These are phyloP conservation scores for Lasioglossum zephyrum DNA, from an alignment of 2,888 invertebrate species.

Conservation along the genomic window DNA sequence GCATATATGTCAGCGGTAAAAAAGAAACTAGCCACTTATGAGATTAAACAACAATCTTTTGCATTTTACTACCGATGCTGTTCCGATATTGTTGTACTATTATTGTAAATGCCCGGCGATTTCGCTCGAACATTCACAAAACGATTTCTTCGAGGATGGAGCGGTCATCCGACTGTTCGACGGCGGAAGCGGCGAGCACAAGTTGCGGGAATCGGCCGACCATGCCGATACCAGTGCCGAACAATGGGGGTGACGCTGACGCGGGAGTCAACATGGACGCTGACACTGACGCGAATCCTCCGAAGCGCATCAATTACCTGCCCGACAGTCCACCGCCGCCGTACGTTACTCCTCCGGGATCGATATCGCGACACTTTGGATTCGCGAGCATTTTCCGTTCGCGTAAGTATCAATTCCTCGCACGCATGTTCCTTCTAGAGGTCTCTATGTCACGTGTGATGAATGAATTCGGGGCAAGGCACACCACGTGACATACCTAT, in stretches of 20 bases:
- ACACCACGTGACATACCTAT: too few species aligned
- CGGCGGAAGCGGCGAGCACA: slow-evolving; percentile 43
- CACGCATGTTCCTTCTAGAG: not conserved
- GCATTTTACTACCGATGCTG: not conserved
- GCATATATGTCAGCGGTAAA: too few species aligned
- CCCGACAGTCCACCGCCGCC: slow-evolving; percentile 83
- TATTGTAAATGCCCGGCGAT: not conserved
- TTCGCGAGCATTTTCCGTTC: not conserved
- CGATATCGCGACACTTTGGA: slow-evolving; percentile 67
- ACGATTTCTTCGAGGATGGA: slow-evolving; percentile 61
- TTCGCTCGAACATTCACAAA: not conserved
- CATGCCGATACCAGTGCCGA: slow-evolving; percentile 36
- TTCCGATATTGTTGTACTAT: not conserved
- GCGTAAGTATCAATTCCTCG: slow-evolving; percentile 11
- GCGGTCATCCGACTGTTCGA: slow-evolving; percentile 59
- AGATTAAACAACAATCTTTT: not conserved
- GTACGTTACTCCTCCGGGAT: slow-evolving; percentile 80
- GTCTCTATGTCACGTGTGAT: too few species aligned
- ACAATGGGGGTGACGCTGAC: not conserved
- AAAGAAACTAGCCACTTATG: not conserved
- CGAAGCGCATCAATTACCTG: slow-evolving; percentile 30
- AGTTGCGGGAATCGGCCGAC: slow-evolving; percentile 68
- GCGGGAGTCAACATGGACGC: too few species aligned
- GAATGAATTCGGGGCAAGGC: too few species aligned
- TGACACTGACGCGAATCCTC: not conserved